Evolutionary conservation across 23 tunicate genomes (phyloP).

Genomic region (Trididemnum miniatum): DNA sequence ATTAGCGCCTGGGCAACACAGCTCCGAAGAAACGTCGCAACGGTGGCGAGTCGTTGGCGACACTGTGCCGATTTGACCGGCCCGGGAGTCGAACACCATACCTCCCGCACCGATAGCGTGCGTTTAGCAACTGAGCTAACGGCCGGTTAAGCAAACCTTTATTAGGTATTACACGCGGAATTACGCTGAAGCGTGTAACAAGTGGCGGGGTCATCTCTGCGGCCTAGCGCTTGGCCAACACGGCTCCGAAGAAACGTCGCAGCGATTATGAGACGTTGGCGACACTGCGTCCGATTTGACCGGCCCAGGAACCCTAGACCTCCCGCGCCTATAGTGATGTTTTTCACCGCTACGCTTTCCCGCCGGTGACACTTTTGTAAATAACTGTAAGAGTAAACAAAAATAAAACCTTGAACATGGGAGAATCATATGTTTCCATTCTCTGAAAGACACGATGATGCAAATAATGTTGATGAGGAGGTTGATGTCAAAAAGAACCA

Average conservation of each 20-base stretch:
- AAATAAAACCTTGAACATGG: constrained; percentile 58
- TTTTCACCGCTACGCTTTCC: too few relatives aligned
- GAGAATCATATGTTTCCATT: constrained; percentile 79
- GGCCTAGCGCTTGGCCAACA: too few relatives aligned
- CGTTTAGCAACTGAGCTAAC: background rate
- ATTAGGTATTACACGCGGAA: too few relatives aligned
- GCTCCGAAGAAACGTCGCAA: background rate
- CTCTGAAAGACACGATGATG: constrained; percentile 88
- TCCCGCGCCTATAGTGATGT: too few relatives aligned
- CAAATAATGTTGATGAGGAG: constrained; percentile 73
- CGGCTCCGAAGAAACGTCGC: too few relatives aligned
- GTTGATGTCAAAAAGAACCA: constrained; percentile 80
- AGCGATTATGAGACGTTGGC: too few relatives aligned
- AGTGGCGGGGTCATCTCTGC: too few relatives aligned
- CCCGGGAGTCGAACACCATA: background rate
- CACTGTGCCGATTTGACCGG: background rate
- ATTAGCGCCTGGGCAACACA: background rate
- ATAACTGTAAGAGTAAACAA: too few relatives aligned
- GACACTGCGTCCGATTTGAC: too few relatives aligned
- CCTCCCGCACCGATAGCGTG: background rate
- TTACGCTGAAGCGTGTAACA: too few relatives aligned
- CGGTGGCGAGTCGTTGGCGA: background rate
- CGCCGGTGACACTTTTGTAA: too few relatives aligned
- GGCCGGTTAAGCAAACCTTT: background rate
- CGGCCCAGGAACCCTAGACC: too few relatives aligned